Base-by-base conservation (phyloP, 2,113 vertebrate genomes). In the Larimichthys polyactis region DNA sequence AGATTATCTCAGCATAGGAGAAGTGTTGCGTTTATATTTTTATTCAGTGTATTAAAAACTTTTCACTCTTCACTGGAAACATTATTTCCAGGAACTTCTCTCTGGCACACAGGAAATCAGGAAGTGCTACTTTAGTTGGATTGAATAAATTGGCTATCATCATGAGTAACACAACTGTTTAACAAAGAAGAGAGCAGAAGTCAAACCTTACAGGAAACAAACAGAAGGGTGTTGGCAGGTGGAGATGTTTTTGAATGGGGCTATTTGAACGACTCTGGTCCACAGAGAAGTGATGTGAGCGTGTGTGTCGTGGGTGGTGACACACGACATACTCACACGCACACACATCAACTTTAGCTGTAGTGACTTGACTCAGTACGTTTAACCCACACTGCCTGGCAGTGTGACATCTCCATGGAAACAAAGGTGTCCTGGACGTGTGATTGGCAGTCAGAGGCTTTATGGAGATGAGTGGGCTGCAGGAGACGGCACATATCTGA, bases 361-460 rank as follows among this genome's bases (percentile, higher is more conserved):
- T 20, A 48, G 40, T 51, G 82, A 57, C 76, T 69, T 62, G 44
- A 9, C 44, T 64, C 40, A 43, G 54, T 52, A 48, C 4, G 0
- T 64, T 73, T 27, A 54, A 57, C 70, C 63, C 62, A 63, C 64
- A 54, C 60, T 51, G 32, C 57, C 27, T 27, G 58, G 52, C 48
- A 72, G 44, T 19, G 29, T 71, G 74, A 71, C 52, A 36, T 84
- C 73, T 71, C 87, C 79, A 82, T 86, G 75, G 79, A 77, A 68
- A 89, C 70, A 49, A 72, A 54, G 55, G 69, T 67, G 64, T 51
- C 40, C 11, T 7, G 10, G 29, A 59, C 48, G 44, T 67, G 19
- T 82, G 40, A 73, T 48, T 66, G 78, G 74, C 55, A 40, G 79
- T 48, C 32, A 43, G 11, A 54, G 29, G 43, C 55, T 79, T 78